phyloP scores from a whole-genome alignment of 30 jellyfish, hydroid and myxozoan genomes.

The Hydra vulgaris region DNA sequence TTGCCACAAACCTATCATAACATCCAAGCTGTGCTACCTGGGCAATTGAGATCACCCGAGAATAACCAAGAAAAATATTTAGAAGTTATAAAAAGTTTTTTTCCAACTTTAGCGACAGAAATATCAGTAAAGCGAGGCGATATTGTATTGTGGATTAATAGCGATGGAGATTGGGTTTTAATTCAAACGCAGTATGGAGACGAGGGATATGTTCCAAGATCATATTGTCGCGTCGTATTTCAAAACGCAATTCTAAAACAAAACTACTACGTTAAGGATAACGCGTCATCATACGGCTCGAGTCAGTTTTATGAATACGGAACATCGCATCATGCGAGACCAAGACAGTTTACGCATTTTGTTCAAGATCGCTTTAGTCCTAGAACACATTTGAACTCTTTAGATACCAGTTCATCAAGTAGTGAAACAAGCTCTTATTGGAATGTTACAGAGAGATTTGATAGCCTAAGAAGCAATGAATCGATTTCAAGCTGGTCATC shows the following conservation, averaged over 20 bases:
- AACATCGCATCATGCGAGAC: not conserved
- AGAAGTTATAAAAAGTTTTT: slow-evolving; percentile 21
- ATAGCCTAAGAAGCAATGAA: not conserved
- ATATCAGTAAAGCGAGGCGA: slow-evolving; percentile 50
- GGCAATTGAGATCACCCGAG: slow-evolving; percentile 44
- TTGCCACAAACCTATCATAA: not conserved
- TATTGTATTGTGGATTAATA: slow-evolving; percentile 45
- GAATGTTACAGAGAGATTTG: not conserved
- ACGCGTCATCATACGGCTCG: not conserved
- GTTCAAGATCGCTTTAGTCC: not conserved
- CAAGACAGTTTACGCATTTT: not conserved
- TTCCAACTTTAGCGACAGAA: slow-evolving; percentile 24
- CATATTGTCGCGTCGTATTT: slow-evolving; percentile 37
- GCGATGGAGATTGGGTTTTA: slow-evolving; percentile 73
- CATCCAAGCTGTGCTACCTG: no score
- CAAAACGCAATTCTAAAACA: not conserved
- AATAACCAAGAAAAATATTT: slow-evolving; percentile 9
- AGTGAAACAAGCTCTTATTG: not conserved
- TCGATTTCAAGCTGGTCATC: not conserved
- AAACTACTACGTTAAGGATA: not conserved
- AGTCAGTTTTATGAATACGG: not conserved
- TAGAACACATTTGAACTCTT: not conserved
- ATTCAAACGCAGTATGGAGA: slow-evolving; percentile 42
- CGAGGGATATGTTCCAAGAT: slow-evolving; percentile 75
- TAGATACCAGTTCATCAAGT: not conserved